Conservation (phyloP, 2,888 invertebrate genomes). For the Eupithecia subumbrata region DNA sequence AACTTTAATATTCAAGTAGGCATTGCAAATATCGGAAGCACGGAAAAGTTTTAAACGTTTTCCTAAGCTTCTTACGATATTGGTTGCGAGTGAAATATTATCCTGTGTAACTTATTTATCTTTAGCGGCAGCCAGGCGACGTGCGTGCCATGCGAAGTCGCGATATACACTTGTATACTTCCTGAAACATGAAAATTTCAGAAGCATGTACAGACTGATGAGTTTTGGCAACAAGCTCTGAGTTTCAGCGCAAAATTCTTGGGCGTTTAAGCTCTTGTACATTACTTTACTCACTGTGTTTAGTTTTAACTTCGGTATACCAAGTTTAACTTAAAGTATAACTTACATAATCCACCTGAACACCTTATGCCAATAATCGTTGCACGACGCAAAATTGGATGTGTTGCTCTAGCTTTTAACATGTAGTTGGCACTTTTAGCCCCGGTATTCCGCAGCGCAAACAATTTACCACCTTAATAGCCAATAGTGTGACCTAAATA, state of each 20-base stretch:
- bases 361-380: too few relatives aligned
- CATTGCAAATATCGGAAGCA: slow-evolving; percentile 33
- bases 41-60: slow-evolving; percentile 36
- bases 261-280: background rate
- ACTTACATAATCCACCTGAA: too few relatives aligned
- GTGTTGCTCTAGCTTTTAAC: background rate
- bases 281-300: too few relatives aligned
- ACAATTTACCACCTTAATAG: slow-evolving; percentile 19
- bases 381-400: background rate
- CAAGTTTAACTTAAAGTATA: too few relatives aligned
- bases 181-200: slow-evolving; percentile 13
- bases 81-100: slow-evolving; percentile 45
- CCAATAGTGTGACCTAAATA: slow-evolving; percentile 25
- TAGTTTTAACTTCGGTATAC: too few relatives aligned
- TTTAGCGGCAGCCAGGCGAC: slow-evolving; percentile 31
- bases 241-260: background rate
- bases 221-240: background rate
- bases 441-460: background rate
- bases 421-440: background rate
- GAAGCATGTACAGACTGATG: slow-evolving; percentile 1
- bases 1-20: slow-evolving; percentile 31
- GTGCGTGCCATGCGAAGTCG: slow-evolving; percentile 41
- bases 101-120: slow-evolving; percentile 43
- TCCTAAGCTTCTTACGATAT: slow-evolving; percentile 43
- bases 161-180: slow-evolving; percentile 31